These are phyloP conservation scores for Xiphophorus couchianus DNA, from an alignment of 2,113 vertebrate genomes.

Conservation along the genomic window DNA sequence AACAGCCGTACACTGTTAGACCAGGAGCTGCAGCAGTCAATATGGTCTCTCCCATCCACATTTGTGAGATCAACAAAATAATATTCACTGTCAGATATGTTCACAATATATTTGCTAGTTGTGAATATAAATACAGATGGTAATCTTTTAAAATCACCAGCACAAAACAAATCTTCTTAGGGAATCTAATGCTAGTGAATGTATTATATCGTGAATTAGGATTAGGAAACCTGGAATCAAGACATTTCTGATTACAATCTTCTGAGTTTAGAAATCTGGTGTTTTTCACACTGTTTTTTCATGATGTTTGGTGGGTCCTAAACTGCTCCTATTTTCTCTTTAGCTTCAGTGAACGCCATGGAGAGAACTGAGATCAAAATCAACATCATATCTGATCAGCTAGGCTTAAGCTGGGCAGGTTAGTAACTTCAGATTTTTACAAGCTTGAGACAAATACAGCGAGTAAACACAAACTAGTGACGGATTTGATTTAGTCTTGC, in stretches of 20 bases:
- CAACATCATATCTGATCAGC: slow-evolving; percentile 90
- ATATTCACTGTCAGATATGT: too few species aligned
- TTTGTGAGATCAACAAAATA: too few species aligned
- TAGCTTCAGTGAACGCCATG: slow-evolving; percentile 86
- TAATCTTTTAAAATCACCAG: too few species aligned
- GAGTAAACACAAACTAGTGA: neutral
- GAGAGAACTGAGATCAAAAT: slow-evolving; percentile 92
- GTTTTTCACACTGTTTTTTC: neutral
- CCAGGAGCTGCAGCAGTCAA: too few species aligned
- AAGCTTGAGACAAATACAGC: neutral
- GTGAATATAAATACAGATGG: too few species aligned
- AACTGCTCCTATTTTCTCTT: slow-evolving; percentile 40
- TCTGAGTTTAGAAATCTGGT: neutral
- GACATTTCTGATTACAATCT: too few species aligned
- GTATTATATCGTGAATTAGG: neutral
- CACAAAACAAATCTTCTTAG: too few species aligned
- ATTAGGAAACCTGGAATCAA: neutral
- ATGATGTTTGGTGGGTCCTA: slow-evolving; percentile 1
- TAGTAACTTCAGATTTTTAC: slow-evolving; percentile 55
- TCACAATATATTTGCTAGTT: too few species aligned
- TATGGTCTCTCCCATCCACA: too few species aligned
- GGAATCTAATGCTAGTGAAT: neutral
- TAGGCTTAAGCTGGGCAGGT: slow-evolving; percentile 98
- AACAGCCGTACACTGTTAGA: too few species aligned
- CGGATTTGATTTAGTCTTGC: neutral